Evolutionary conservation across 2,888 invertebrate genomes (phyloP), one percentile per base, ranked within the genome.

Genomic region (Pristionchus maxplancki): DNA sequence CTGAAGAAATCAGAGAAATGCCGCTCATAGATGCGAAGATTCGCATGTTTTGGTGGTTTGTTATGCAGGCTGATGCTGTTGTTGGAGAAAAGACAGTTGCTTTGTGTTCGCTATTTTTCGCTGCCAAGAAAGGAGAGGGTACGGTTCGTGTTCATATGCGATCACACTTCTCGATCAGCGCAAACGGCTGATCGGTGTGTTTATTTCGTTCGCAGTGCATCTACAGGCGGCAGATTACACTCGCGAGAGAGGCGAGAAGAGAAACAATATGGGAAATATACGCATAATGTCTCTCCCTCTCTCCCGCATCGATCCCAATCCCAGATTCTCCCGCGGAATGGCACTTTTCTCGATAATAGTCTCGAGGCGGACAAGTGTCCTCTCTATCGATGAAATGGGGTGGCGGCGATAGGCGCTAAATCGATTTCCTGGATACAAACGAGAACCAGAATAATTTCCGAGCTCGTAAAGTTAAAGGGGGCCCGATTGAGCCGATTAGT

Each of bases 181-280:
- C 20, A 5, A 15, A 20, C 50, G 50, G 17, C 17, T 50, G 50
- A 50, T 50, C 50, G 20, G 20, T 20, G 50, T 50, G 20, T 50
- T 50, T 50, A 0, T 58, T 58, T 58, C 58, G 58, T n/a, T n/a
- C n/a, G 64, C 34, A 31, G 15, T 1, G 31, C 24, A 58, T n/a
- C 24, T 4, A 67, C 31, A 6, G 64, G 5, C 31, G 31, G 64
- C 64, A 67, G 64, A 67, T 31, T 67, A 31, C 20, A 5, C 31
- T 31, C 11, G 17, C 31, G 67, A 67, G 67, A 67, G 67, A 34
- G 11, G 31, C 31, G 67, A 17, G 67, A 17, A 1, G 44, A 8
- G 78, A 34, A 40, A 78, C 78, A 78, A 48, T 44, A 28, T 78
- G 74, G 15, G 78, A 78, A 44, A 48, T 40, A 40, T 74, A 40